These are phyloP conservation scores for Dendrolimus houi DNA, from an alignment of 2,888 invertebrate species.

Conservation along the genomic window DNA sequence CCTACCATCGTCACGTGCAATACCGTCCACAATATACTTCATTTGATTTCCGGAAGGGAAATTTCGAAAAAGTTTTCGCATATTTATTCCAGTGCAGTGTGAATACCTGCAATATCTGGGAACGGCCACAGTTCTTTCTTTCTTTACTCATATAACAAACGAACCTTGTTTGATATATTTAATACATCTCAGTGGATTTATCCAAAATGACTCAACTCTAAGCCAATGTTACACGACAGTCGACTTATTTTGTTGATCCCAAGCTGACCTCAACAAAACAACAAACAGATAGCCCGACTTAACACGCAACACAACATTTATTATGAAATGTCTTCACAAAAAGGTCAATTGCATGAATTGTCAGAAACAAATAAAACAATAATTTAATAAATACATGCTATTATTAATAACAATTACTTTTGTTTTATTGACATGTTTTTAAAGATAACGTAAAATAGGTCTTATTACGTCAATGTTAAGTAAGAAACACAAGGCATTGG, in stretches of 20 bases:
- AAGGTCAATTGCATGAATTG: background rate
- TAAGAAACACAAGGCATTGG: background rate
- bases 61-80: too few relatives aligned
- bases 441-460: background rate
- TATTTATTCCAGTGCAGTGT: too few relatives aligned
- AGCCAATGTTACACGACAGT: background rate
- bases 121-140: too few relatives aligned
- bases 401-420: too few relatives aligned
- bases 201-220: background rate
- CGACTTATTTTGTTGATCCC: constrained; percentile 2
- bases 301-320: background rate
- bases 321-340: background rate
- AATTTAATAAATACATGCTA: background rate
- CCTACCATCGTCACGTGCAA: too few relatives aligned
- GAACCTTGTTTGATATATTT: too few relatives aligned
- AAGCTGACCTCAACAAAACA: constrained; percentile 2
- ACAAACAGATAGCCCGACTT: background rate
- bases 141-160: too few relatives aligned
- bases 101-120: too few relatives aligned
- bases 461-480: background rate
- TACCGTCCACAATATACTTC: too few relatives aligned
- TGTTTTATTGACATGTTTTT: too few relatives aligned
- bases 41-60: too few relatives aligned
- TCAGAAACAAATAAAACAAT: background rate
- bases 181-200: background rate